phyloP scores from a whole-genome alignment of 2,797 vertebrate species.

The Sylvilagus floridanus region DNA sequence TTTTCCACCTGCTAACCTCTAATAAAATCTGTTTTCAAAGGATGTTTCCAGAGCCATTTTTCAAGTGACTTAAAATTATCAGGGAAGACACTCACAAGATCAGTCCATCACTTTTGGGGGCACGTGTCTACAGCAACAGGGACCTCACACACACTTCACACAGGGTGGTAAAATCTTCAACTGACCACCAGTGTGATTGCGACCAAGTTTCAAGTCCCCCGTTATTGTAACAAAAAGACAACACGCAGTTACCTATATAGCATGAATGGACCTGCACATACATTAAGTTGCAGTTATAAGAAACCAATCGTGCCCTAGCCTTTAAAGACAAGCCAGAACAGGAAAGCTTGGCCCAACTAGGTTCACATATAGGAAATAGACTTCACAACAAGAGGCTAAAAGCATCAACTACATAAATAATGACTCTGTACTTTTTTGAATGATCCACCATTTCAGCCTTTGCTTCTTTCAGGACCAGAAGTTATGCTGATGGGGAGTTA shows the following conservation, averaged over 20 bases:
- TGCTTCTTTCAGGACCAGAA: slow-evolving; percentile 26
- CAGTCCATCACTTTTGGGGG: not conserved
- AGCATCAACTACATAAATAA: not conserved
- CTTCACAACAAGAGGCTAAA: not conserved
- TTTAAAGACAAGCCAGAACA: slow-evolving; percentile 16
- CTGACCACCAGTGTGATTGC: not conserved
- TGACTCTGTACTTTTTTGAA: not conserved
- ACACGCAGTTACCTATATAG: not conserved
- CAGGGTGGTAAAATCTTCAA: not conserved
- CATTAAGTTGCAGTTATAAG: not conserved
- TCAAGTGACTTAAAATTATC: slow-evolving; percentile 23
- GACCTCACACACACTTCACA: not conserved
- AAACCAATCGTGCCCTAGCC: not conserved
- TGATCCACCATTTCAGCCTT: not conserved
- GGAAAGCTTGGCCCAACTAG: not conserved
- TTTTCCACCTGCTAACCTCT: slow-evolving; percentile 48
- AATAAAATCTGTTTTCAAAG: slow-evolving; percentile 57
- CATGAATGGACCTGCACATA: not conserved
- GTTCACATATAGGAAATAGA: not conserved
- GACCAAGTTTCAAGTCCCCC: not conserved
- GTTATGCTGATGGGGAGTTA: not conserved
- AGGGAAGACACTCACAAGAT: not conserved
- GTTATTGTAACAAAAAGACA: not conserved
- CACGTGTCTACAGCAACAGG: not conserved
- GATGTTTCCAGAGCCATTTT: not conserved